A percentile compares a stretch with the other conserved stretches of the same genome.
phyloP scores from a whole-genome alignment of 2,888 invertebrate genomes.

The Eremobia ochroleuca region DNA sequence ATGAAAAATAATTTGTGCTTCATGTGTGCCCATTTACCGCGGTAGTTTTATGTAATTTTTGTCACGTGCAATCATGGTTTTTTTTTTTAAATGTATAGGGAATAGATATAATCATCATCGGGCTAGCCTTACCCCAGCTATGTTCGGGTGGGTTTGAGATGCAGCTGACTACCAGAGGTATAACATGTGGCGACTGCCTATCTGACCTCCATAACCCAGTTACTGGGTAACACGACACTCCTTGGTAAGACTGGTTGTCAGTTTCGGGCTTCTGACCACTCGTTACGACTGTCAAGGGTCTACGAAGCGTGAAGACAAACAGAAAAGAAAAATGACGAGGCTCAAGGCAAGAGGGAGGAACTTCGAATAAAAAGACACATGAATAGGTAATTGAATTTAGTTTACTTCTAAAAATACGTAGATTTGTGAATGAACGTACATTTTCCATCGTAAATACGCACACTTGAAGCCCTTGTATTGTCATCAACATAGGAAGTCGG shows the following conservation, averaged over 20 bases:
- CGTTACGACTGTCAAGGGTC: neutral
- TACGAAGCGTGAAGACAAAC: neutral
- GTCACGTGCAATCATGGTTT: too few relatives aligned
- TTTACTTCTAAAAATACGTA: constrained; percentile 35
- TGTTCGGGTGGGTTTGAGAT: neutral
- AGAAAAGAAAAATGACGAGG: neutral
- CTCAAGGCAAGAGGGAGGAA: neutral
- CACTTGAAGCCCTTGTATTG: constrained; percentile 42
- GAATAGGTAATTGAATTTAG: constrained; percentile 37
- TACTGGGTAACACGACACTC: neutral
- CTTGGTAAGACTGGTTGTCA: neutral
- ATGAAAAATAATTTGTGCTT: constrained; percentile 16
- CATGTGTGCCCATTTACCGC: constrained; percentile 30
- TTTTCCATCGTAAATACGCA: constrained; percentile 34
- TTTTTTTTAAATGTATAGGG: neutral
- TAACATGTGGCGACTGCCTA: neutral
- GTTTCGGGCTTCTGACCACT: neutral
- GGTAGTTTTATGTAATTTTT: neutral
- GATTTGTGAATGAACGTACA: constrained; percentile 15
- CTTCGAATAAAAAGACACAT: constrained; percentile 18
- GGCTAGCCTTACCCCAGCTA: neutral
- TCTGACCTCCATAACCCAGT: neutral
- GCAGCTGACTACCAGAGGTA: neutral
- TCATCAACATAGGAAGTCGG: constrained; percentile 31
- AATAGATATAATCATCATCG: neutral